Percentiles rank a stretch among this genome's conserved stretches.
Evolutionary conservation across 2,113 vertebrate species (phyloP).

Genomic region (Anseranas semipalmata): DNA sequence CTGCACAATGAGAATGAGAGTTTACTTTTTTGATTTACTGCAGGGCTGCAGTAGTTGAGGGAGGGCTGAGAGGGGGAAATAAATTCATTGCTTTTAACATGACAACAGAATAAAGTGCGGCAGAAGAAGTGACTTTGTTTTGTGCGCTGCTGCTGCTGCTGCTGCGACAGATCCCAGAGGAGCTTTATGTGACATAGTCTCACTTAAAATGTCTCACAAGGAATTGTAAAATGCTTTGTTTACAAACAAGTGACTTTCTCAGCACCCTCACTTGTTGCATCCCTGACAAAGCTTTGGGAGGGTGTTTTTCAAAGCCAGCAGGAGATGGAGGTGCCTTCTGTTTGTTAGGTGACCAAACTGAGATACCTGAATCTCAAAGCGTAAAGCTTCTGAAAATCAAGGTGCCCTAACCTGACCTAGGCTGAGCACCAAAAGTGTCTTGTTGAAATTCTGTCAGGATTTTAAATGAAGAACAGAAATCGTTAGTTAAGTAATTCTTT

Average conservation of each 20-base stretch:
- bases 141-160: constrained; percentile 59
- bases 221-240: constrained; percentile 69
- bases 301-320: background rate
- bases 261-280: constrained; percentile 15
- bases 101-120: constrained; percentile 80
- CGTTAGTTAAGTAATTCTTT: background rate
- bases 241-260: constrained; percentile 66
- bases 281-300: constrained; percentile 17
- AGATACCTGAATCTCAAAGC: background rate
- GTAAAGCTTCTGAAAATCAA: background rate
- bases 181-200: constrained; percentile 44
- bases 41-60: constrained; percentile 68
- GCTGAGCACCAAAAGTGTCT: background rate
- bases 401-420: fast-evolving
- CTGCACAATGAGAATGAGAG: constrained; percentile 82
- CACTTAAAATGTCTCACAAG: constrained; percentile 49
- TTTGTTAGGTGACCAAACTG: background rate
- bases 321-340: background rate
- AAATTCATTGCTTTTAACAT: constrained; percentile 83
- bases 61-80: constrained; percentile 76
- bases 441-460: background rate
- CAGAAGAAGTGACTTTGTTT: constrained; percentile 75
- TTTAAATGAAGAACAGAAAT: background rate
- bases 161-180: constrained; percentile 57
- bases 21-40: constrained; percentile 88